These are phyloP conservation scores for Gisinianus flammeolus DNA, from an alignment of 2,888 invertebrate species.

Conservation along the genomic window DNA sequence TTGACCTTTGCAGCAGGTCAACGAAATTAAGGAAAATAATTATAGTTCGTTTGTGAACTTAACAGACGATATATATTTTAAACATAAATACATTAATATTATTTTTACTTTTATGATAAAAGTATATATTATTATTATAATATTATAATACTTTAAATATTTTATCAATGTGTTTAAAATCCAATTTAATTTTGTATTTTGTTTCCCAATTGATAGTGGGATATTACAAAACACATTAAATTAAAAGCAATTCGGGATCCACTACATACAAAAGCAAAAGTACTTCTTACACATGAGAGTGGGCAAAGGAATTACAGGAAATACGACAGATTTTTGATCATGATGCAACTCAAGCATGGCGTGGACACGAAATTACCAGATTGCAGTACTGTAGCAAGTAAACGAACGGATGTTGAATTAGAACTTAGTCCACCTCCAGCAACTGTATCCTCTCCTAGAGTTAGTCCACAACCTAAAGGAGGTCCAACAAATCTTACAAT, in stretches of 20 bases:
- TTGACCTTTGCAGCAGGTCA: too few species aligned
- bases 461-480: slow-evolving; percentile 39
- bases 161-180: too few species aligned
- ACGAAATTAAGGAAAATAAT: too few species aligned
- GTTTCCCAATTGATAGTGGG: slow-evolving; percentile 98
- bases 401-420: slow-evolving; percentile 46
- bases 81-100: too few species aligned
- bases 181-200: too few species aligned
- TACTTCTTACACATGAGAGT: slow-evolving; percentile 83
- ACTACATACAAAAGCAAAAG: slow-evolving; percentile 75
- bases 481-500: slow-evolving; percentile 35
- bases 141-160: too few species aligned
- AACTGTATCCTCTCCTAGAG: slow-evolving; percentile 39
- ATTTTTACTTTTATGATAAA: too few species aligned
- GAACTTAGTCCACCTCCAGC: slow-evolving; percentile 39
- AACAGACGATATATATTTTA: too few species aligned
- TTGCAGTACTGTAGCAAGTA: slow-evolving; percentile 54
- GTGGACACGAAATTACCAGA: slow-evolving; percentile 55
- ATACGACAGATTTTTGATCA: slow-evolving; percentile 86
- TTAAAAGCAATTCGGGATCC: slow-evolving; percentile 85
- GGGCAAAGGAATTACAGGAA: slow-evolving; percentile 90
- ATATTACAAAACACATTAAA: slow-evolving; percentile 93
- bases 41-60: too few species aligned
- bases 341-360: slow-evolving; percentile 66
- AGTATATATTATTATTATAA: too few species aligned